Percentiles rank a stretch among this genome's conserved stretches.
phyloP scores from a whole-genome alignment of 2,113 vertebrate genomes.

The Bos taurus region ARS-UCD2.0 NC_037350.1:10396001-10396500 shows the following conservation, averaged over 20 bases:
- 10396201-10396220: background rate
- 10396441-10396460: background rate
- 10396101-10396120: background rate
- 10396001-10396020: background rate
- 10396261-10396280: background rate
- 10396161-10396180: too few relatives aligned
- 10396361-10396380: background rate
- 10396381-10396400: background rate
- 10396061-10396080: background rate
- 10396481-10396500: background rate
- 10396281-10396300: background rate
- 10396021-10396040: background rate
- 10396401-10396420: background rate
- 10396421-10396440: background rate
- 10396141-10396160: background rate
- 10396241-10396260: background rate
- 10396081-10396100: background rate
- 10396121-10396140: too few relatives aligned
- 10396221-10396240: background rate
- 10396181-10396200: background rate
- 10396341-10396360: background rate
- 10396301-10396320: background rate
- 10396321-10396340: background rate
- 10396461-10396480: background rate
- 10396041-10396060: background rate